phyloP scores from a whole-genome alignment of 2,113 vertebrate species.

The Thermophis baileyi region DNA sequence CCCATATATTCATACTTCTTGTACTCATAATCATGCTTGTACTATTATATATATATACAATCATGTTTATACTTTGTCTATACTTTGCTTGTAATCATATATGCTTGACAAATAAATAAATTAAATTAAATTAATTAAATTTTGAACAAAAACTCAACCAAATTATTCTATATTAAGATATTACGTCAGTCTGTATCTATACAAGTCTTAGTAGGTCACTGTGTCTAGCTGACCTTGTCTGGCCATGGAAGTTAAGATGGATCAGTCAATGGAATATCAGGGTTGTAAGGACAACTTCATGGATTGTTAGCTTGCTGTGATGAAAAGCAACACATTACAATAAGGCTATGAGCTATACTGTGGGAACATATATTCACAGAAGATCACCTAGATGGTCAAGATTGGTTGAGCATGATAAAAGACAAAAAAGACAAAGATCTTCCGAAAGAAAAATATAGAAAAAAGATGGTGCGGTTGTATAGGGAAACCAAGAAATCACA shows the following conservation, averaged over 20 bases:
- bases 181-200: neutral
- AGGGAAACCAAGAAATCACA: neutral
- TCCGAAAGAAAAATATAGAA: neutral
- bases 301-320: neutral
- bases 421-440: neutral
- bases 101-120: no score
- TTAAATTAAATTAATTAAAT: no score
- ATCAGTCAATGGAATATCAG: neutral
- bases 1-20: no score
- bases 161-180: neutral
- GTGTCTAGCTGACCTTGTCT: neutral
- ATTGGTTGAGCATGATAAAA: neutral
- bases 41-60: no score
- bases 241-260: neutral
- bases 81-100: no score
- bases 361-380: neutral
- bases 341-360: neutral
- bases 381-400: neutral
- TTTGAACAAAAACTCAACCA: conserved; percentile 6
- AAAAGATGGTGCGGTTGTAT: neutral
- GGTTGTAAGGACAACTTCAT: neutral
- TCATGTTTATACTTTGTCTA: no score
- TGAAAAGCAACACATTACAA: neutral
- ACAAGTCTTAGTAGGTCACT: neutral
- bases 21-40: no score